Conservation (phyloP, 2,888 invertebrate genomes). For the Macrosiphum euphorbiae region DNA sequence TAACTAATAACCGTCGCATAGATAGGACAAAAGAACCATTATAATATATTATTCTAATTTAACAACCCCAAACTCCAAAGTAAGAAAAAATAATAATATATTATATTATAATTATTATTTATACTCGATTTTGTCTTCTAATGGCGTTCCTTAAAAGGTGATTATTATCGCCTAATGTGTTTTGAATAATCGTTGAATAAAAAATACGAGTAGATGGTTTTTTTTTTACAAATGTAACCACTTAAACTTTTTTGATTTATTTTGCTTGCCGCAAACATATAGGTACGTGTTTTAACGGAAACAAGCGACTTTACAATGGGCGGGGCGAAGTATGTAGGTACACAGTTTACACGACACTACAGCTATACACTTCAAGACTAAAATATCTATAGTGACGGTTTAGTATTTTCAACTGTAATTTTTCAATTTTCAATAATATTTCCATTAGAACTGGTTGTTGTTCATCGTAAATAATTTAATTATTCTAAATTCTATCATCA, state of each 20-base stretch:
- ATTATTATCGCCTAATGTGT: conserved; percentile 3
- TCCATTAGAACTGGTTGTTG: background rate
- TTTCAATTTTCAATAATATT: background rate
- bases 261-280: background rate
- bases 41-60: background rate
- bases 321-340: background rate
- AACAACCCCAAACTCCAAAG: background rate
- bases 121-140: background rate
- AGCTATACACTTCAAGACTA: background rate
- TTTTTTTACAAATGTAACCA: background rate
- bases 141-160: background rate
- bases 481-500: background rate
- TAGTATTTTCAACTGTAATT: background rate
- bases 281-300: background rate
- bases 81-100: background rate
- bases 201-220: background rate
- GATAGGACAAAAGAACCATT: background rate
- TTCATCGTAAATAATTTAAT: background rate
- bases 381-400: background rate
- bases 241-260: background rate
- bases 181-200: background rate
- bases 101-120: background rate
- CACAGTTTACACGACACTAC: background rate
- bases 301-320: background rate
- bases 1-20: background rate